Evolutionary conservation across 2,113 vertebrate species (phyloP).

Genomic region (Antechinus stuartii): DNA sequence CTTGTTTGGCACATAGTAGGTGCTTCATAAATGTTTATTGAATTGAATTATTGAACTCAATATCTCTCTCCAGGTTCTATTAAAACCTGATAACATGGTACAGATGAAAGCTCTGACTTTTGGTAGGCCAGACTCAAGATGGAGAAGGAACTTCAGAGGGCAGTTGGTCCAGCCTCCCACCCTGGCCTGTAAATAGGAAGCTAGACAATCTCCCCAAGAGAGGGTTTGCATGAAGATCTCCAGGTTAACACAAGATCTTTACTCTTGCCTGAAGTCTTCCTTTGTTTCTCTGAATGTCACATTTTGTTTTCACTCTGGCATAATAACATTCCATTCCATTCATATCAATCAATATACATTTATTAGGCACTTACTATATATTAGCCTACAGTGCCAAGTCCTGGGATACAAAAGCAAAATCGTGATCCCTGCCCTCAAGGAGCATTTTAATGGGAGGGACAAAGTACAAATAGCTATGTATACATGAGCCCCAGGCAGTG

Average conservation of each 20-base stretch:
- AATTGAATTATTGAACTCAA: neutral
- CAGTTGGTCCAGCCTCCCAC: too few species aligned
- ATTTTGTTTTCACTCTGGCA: neutral
- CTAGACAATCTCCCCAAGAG: fast-evolving
- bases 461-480: neutral
- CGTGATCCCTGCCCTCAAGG: neutral
- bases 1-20: neutral
- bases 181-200: neutral
- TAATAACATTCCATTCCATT: neutral
- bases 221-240: neutral
- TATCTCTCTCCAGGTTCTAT: neutral
- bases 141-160: neutral
- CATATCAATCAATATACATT: neutral
- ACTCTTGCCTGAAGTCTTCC: neutral
- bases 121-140: neutral
- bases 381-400: neutral
- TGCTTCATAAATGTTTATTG: neutral
- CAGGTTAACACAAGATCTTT: neutral
- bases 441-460: neutral
- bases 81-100: neutral
- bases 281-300: neutral
- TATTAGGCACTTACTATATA: neutral
- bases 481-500: too few species aligned
- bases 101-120: neutral
- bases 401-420: neutral